These are phyloP conservation scores for Stenoptilia bipunctidactyla DNA, from an alignment of 2,888 invertebrate species.

Conservation along the genomic window DNA sequence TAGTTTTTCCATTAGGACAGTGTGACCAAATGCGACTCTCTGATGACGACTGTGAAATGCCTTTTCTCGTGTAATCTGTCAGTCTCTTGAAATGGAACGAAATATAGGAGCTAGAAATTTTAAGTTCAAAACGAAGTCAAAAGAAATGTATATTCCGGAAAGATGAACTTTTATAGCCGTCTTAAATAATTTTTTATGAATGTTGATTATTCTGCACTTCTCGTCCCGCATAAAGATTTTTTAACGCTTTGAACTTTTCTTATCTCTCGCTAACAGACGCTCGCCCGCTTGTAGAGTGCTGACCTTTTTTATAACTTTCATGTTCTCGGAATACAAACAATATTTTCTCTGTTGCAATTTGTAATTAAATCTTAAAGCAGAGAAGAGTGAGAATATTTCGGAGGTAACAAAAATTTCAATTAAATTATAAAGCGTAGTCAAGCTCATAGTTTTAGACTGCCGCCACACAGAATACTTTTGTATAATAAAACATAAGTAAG, in stretches of 20 bases:
- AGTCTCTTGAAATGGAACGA: too few relatives aligned
- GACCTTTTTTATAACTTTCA: constrained; percentile 11
- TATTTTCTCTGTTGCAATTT: background rate
- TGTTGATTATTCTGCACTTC: background rate
- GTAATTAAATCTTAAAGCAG: background rate
- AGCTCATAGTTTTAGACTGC: too few relatives aligned
- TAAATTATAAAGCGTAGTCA: too few relatives aligned
- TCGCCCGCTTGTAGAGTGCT: constrained; percentile 11
- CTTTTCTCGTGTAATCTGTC: too few relatives aligned
- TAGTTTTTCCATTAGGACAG: constrained; percentile 35
- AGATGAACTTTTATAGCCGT: too few relatives aligned
- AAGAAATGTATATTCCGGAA: too few relatives aligned
- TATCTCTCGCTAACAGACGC: constrained; percentile 16
- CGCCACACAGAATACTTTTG: background rate
- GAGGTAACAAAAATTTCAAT: too few relatives aligned
- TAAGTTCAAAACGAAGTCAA: too few relatives aligned
- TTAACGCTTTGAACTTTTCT: constrained; percentile 11
- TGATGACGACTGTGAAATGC: background rate
- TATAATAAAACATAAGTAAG: background rate
- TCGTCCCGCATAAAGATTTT: constrained; percentile 9
- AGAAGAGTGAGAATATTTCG: too few relatives aligned
- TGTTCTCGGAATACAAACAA: constrained; percentile 6
- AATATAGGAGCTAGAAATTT: too few relatives aligned
- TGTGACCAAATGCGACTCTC: constrained; percentile 1
- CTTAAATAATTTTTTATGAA: too few relatives aligned